phyloP scores from a whole-genome alignment of 1,140 invertebrate genomes.

The Propsilocerus akamusi region DNA sequence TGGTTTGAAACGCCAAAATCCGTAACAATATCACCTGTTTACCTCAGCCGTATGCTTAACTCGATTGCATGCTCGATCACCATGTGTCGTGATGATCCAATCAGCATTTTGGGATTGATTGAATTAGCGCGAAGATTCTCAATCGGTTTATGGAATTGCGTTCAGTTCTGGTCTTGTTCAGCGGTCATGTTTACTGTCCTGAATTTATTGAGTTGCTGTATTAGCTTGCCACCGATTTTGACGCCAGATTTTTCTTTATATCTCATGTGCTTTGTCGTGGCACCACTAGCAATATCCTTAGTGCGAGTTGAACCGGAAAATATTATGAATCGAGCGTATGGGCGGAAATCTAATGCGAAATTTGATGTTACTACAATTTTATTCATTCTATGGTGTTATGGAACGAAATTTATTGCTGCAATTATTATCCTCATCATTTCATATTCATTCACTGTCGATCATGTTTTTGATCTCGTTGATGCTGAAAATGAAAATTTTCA shows the following conservation, averaged over 20 bases:
- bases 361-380: conserved; percentile 42
- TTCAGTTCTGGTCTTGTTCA: conserved; percentile 15
- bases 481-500: conserved; percentile 15
- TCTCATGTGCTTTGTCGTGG: conserved; percentile 54
- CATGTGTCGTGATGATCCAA: conserved; percentile 55
- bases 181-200: conserved; percentile 27
- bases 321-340: conserved; percentile 61
- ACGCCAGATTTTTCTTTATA: conserved; percentile 52
- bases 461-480: conserved; percentile 11
- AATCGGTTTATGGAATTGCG: conserved; percentile 55
- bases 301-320: conserved; percentile 53
- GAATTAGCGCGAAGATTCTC: conserved; percentile 82
- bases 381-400: conserved; percentile 76
- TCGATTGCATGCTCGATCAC: conserved; percentile 75
- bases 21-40: conserved; percentile 49
- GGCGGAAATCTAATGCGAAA: conserved; percentile 47
- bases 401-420: conserved; percentile 68
- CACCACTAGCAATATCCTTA: conserved; percentile 50
- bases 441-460: conserved; percentile 10
- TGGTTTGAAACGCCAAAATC: background rate
- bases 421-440: conserved; percentile 37
- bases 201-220: conserved; percentile 31
- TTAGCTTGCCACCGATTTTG: conserved; percentile 49
- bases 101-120: conserved; percentile 50
- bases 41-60: conserved; percentile 66